A percentile compares a stretch with the other conserved stretches of the same genome.
phyloP scores from a whole-genome alignment of 2,888 invertebrate species.

The Epinotia ramella region DNA sequence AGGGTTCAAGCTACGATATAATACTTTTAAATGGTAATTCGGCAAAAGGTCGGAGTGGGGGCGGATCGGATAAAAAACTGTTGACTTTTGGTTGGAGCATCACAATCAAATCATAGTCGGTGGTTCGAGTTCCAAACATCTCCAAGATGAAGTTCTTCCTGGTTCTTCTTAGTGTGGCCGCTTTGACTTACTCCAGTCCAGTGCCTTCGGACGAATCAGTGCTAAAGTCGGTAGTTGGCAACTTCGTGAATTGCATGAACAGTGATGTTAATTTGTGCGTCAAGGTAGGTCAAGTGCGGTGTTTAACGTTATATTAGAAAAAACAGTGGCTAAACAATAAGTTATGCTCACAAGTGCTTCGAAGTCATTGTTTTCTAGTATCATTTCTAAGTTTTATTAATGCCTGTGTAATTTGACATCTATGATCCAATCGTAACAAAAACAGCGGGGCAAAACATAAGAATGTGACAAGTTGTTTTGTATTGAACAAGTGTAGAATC shows the following conservation, averaged over 20 bases:
- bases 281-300: slow-evolving; percentile 71
- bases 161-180: slow-evolving; percentile 69
- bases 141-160: slow-evolving; percentile 72
- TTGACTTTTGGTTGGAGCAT: slow-evolving; percentile 71
- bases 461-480: not conserved
- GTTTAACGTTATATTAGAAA: slow-evolving; percentile 31
- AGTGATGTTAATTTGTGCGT: slow-evolving; percentile 77
- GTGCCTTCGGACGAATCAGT: slow-evolving; percentile 71
- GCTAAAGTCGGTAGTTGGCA: slow-evolving; percentile 65
- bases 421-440: not conserved
- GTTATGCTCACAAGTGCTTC: not conserved
- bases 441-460: not conserved
- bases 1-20: slow-evolving; percentile 66
- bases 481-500: not conserved
- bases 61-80: slow-evolving; percentile 79
- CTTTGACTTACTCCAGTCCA: slow-evolving; percentile 65
- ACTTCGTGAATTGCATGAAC: slow-evolving; percentile 75
- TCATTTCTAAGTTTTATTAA: too few species aligned
- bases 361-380: too few species aligned
- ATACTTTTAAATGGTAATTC: slow-evolving; percentile 74
- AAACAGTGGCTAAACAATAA: slow-evolving; percentile 7
- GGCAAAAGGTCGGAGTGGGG: slow-evolving; percentile 71
- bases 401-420: too few species aligned
- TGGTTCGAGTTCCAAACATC: slow-evolving; percentile 59
- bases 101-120: slow-evolving; percentile 76